These are phyloP conservation scores for Cettia cetti DNA, from an alignment of 2,113 vertebrate genomes.

Conservation along the genomic window DNA sequence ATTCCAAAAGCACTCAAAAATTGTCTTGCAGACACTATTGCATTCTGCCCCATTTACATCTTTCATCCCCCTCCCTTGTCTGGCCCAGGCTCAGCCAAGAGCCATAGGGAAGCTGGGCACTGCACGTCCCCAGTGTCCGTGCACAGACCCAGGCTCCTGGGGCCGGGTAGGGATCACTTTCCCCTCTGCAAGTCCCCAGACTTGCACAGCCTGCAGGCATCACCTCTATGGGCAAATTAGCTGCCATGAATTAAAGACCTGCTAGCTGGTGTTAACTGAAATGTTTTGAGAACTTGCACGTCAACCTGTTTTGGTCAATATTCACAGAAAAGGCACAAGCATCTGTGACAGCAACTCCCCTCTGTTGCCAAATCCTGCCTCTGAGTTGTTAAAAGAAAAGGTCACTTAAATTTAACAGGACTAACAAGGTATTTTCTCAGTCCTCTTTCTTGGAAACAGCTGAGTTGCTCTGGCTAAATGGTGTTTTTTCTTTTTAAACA, in stretches of 20 bases:
- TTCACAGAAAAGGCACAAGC: not conserved
- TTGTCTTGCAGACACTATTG: rapidly evolving
- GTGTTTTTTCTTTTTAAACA: not conserved
- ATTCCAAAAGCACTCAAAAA: not conserved
- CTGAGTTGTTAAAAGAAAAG: slow-evolving; percentile 42
- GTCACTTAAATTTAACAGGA: slow-evolving; percentile 33
- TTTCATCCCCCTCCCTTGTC: not conserved
- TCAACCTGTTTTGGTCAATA: slow-evolving; percentile 17
- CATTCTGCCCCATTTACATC: not conserved
- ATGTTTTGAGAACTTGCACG: not conserved
- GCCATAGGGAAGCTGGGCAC: rapidly evolving
- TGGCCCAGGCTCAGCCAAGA: not conserved
- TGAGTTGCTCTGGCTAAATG: slow-evolving; percentile 5
- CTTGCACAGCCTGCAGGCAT: not conserved
- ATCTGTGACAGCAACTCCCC: not conserved
- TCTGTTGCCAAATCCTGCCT: slow-evolving; percentile 1
- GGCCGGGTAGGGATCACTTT: not conserved
- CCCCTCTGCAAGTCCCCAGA: not conserved
- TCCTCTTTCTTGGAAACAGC: slow-evolving; percentile 28
- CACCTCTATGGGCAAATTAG: not conserved
- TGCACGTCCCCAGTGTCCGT: rapidly evolving
- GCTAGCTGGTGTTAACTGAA: not conserved
- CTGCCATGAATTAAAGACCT: not conserved
- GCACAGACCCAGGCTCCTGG: rapidly evolving
- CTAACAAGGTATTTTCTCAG: slow-evolving; percentile 45